These are phyloP conservation scores for Cyclopterus lumpus DNA, from an alignment of 2,797 vertebrate species.

Conservation along the genomic window DNA sequence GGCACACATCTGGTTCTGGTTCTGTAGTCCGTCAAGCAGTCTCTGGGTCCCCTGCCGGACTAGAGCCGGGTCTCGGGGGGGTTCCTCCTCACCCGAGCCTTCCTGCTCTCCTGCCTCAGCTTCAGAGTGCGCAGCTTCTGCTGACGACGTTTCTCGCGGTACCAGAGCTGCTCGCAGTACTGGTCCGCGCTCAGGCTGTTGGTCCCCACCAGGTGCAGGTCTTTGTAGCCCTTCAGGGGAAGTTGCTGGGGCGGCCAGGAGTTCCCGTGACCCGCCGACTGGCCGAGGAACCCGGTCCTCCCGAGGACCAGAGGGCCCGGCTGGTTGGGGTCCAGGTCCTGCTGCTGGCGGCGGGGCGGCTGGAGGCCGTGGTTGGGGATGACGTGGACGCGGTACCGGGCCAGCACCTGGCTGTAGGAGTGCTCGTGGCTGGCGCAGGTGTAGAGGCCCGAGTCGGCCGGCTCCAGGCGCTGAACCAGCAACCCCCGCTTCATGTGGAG, in stretches of 20 bases:
- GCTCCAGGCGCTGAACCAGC: constrained; percentile 82
- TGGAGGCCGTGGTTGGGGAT: constrained; percentile 74
- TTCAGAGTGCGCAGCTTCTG: constrained; percentile 85
- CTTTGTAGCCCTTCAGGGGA: constrained; percentile 79
- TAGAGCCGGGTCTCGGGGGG: constrained; percentile 56
- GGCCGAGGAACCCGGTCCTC: constrained; percentile 34
- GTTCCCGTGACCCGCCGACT: constrained; percentile 41
- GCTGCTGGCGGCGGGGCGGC: constrained; percentile 27
- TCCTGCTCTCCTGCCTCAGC: constrained; percentile 86
- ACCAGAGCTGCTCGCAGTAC: constrained; percentile 87
- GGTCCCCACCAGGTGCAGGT: constrained; percentile 75
- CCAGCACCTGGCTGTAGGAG: constrained; percentile 80
- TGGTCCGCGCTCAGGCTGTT: constrained; percentile 78
- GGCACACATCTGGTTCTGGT: constrained; percentile 4
- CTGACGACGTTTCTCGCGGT: constrained; percentile 84
- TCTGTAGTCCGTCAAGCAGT: constrained; percentile 25
- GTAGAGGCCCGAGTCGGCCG: constrained; percentile 79
- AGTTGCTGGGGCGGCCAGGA: constrained; percentile 60
- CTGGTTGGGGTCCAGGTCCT: constrained; percentile 4
- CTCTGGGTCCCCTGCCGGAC: constrained; percentile 12
- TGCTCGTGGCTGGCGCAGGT: constrained; percentile 81
- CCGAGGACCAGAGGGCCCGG: constrained; percentile 13
- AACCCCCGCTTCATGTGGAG: constrained; percentile 82
- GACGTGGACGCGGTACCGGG: constrained; percentile 82
- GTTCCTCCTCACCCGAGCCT: constrained; percentile 86